A percentile compares a stretch with the other conserved stretches of the same genome.
These are phyloP conservation scores for Germaria angustata DNA, from an alignment of 2,888 invertebrate genomes.

Conservation along the genomic window DNA sequence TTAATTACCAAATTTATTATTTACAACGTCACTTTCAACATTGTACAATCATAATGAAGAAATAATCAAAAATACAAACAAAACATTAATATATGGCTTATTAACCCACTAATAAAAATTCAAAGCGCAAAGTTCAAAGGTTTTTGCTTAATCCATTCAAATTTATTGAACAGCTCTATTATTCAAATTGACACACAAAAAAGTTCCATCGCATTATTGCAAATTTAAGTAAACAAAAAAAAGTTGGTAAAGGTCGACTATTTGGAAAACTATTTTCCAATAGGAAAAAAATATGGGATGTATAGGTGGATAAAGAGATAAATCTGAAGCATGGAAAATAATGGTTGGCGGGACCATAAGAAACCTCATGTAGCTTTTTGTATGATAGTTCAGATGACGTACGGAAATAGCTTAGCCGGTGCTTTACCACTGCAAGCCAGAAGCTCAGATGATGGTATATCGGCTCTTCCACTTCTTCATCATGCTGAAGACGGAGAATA, in stretches of 20 bases:
- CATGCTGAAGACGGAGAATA: too few relatives aligned
- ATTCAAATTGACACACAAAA: constrained; percentile 7
- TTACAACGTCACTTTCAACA: constrained; percentile 5
- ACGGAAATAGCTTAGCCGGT: too few relatives aligned
- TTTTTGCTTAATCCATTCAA: constrained; percentile 22
- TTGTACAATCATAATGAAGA: neutral
- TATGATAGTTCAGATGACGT: too few relatives aligned
- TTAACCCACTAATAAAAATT: constrained; percentile 19
- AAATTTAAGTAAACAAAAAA: neutral
- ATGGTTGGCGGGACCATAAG: too few relatives aligned
- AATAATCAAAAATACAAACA: constrained; percentile 50
- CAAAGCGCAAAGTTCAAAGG: neutral
- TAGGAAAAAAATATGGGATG: neutral
- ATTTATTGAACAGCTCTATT: neutral
- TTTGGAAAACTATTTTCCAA: neutral
- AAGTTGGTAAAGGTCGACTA: neutral
- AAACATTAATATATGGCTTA: constrained; percentile 27
- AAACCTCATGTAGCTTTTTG: too few relatives aligned
- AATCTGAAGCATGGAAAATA: too few relatives aligned
- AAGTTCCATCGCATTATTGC: neutral
- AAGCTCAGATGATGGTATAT: too few relatives aligned
- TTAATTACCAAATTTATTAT: neutral
- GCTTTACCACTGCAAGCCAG: too few relatives aligned
- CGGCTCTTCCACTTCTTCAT: too few relatives aligned
- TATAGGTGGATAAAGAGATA: too few relatives aligned